These are phyloP conservation scores for Phrynosoma blainvillii DNA, from an alignment of 2,113 vertebrate species.

Conservation along the genomic window DNA sequence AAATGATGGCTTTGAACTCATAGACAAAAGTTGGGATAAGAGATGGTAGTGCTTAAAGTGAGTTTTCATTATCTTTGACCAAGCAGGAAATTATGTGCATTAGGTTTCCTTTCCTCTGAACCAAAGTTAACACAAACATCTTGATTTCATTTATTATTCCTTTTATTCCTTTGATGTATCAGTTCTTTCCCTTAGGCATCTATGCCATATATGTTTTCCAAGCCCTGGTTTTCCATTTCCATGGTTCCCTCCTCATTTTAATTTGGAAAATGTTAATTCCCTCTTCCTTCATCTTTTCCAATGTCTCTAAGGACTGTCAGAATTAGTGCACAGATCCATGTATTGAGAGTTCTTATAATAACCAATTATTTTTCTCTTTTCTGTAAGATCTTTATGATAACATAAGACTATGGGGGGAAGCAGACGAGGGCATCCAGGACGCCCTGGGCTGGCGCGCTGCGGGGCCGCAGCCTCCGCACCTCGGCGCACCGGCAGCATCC, in stretches of 20 bases:
- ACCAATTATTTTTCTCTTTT: background rate
- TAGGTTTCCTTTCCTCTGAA: background rate
- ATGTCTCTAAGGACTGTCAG: background rate
- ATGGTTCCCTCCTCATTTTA: background rate
- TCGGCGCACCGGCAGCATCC: too few relatives aligned
- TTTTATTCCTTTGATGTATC: background rate
- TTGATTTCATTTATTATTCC: background rate
- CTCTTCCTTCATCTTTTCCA: background rate
- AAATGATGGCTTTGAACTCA: background rate
- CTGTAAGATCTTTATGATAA: background rate
- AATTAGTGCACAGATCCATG: background rate
- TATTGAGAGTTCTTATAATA: too few relatives aligned
- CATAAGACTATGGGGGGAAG: too few relatives aligned
- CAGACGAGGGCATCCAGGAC: too few relatives aligned
- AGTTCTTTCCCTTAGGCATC: background rate
- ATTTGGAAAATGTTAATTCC: background rate
- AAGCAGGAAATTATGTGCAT: background rate
- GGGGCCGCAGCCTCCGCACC: too few relatives aligned
- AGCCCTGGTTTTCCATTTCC: background rate
- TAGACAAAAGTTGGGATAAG: background rate
- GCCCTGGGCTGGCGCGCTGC: too few relatives aligned
- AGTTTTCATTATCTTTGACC: background rate
- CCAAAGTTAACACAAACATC: too few relatives aligned
- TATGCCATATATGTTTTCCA: background rate
- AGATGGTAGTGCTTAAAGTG: background rate